phyloP scores from a whole-genome alignment of 2,797 vertebrate genomes.

The Phoeniculus purpureus region DNA sequence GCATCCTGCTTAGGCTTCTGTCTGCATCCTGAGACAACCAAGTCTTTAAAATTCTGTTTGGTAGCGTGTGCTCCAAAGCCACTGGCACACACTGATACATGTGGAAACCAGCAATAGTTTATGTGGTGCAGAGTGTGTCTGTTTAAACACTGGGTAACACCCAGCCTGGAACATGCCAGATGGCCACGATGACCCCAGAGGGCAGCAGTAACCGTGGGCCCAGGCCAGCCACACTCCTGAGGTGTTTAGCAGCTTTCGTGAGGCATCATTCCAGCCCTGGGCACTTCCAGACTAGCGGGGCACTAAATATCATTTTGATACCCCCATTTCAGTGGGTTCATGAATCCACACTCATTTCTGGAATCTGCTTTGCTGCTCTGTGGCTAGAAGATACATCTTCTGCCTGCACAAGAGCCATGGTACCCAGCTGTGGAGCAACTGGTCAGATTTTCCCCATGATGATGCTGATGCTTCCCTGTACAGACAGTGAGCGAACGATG shows the following conservation, averaged over 20 bases:
- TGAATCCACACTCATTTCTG: background rate
- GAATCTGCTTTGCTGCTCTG: background rate
- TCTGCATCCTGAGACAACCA: background rate
- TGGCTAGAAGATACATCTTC: background rate
- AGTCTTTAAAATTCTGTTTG: background rate
- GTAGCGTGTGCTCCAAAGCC: background rate
- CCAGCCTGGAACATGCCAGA: background rate
- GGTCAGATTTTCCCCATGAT: background rate
- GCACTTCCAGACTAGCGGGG: background rate
- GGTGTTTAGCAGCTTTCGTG: background rate
- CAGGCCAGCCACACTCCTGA: background rate
- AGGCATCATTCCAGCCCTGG: fast-evolving
- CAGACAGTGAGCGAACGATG: fast-evolving
- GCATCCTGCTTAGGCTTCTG: background rate
- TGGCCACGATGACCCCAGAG: fast-evolving
- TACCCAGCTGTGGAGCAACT: background rate
- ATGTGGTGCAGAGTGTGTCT: background rate
- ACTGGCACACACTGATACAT: fast-evolving
- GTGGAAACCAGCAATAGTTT: background rate
- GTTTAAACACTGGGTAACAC: background rate
- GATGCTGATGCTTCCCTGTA: background rate
- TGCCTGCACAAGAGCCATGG: fast-evolving
- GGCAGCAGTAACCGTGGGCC: background rate
- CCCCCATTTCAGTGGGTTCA: background rate
- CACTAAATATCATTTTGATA: background rate